These are phyloP conservation scores for Pogonophryne albipinna DNA, from an alignment of 2,797 vertebrate species.

Conservation along the genomic window DNA sequence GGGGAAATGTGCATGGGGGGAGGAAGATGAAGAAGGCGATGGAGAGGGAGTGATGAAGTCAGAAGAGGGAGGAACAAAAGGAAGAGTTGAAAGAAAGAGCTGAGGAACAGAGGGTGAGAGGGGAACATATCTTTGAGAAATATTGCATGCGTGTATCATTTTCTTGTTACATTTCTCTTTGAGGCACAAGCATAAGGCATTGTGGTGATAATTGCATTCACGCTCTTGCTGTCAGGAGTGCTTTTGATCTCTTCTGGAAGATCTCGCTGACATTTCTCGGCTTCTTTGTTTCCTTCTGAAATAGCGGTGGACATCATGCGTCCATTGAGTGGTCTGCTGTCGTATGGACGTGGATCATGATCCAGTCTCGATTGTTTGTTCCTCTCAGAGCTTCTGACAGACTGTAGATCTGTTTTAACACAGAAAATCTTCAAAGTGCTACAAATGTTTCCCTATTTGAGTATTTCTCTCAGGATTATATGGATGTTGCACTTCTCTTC, in stretches of 20 bases:
- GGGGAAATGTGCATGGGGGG: constrained; percentile 8
- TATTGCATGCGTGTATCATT: constrained; percentile 28
- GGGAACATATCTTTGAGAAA: constrained; percentile 26
- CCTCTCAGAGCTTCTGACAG: constrained; percentile 54
- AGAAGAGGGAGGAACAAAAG: constrained; percentile 55
- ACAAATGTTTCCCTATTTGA: constrained; percentile 10
- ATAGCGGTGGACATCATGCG: background rate
- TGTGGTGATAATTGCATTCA: constrained; percentile 56
- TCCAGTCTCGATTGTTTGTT: constrained; percentile 41
- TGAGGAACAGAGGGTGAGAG: constrained; percentile 34
- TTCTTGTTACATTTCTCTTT: constrained; percentile 48
- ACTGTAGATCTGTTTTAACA: constrained; percentile 64
- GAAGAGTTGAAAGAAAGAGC: constrained; percentile 45
- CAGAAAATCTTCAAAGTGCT: constrained; percentile 42
- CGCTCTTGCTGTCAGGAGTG: constrained; percentile 37
- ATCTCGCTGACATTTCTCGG: constrained; percentile 26
- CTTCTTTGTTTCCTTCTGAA: constrained; percentile 8
- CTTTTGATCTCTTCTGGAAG: constrained; percentile 23
- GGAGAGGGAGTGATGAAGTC: constrained; percentile 20
- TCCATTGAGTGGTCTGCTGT: constrained; percentile 29
- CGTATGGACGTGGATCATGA: constrained; percentile 20
- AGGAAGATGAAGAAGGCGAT: constrained; percentile 46
- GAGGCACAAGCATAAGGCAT: constrained; percentile 31
- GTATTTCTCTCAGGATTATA: constrained; percentile 48
- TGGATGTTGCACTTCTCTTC: constrained; percentile 26